Percentiles rank a stretch among this genome's conserved stretches.
phyloP scores from a whole-genome alignment of 2,797 vertebrate species.

The Psittacula derbiana region DNA sequence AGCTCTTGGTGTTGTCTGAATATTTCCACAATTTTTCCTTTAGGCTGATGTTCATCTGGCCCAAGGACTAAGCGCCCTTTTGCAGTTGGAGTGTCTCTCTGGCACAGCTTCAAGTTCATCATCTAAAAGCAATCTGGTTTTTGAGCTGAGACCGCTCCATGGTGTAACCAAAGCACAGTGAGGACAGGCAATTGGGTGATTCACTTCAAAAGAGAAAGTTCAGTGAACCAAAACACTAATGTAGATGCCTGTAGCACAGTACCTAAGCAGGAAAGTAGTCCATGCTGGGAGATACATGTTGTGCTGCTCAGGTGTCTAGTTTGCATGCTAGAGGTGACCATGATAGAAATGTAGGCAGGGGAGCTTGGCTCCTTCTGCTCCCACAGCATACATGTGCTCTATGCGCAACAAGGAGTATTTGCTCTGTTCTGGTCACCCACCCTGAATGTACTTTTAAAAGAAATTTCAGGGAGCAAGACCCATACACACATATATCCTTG shows the following conservation, averaged over 20 bases:
- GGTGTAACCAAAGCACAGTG: background rate
- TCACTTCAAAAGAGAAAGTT: background rate
- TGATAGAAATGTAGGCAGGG: background rate
- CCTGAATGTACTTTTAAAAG: background rate
- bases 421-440: background rate
- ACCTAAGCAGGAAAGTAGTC: background rate
- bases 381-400: no score
- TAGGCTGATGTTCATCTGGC: background rate
- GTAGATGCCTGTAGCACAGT: background rate
- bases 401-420: background rate
- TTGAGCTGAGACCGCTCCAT: background rate
- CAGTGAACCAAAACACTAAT: background rate
- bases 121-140: background rate
- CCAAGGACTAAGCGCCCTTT: background rate
- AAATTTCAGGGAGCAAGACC: background rate
- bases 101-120: background rate
- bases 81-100: background rate
- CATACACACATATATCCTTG: accelerated
- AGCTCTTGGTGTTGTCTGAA: background rate
- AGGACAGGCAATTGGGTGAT: background rate
- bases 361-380: background rate
- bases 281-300: background rate
- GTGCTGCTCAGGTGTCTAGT: background rate
- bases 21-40: background rate
- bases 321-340: no score